Conservation (phyloP, 2,888 invertebrate species). For the Philaethria dido region DNA sequence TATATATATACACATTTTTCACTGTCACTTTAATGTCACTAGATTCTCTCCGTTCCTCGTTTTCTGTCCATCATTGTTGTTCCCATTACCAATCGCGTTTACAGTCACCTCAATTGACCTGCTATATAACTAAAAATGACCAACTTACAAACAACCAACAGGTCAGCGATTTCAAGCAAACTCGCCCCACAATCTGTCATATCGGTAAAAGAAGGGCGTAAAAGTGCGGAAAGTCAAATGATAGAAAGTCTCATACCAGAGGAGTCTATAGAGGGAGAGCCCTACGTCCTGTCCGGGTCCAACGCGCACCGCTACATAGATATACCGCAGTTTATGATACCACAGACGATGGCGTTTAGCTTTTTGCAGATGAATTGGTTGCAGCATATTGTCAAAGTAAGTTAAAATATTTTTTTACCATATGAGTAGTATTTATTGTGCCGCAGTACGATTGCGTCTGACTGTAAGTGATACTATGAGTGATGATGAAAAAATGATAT, state of each 20-base stretch:
- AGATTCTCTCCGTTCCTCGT: too few relatives aligned
- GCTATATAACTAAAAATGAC: not conserved
- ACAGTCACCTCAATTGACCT: too few relatives aligned
- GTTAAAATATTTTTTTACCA: not conserved
- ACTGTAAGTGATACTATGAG: too few relatives aligned
- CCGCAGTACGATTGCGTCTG: too few relatives aligned
- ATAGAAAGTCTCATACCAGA: constrained; percentile 40
- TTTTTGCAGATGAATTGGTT: constrained; percentile 78
- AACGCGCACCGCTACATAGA: constrained; percentile 64
- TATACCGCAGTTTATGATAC: constrained; percentile 65
- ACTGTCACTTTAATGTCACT: too few relatives aligned
- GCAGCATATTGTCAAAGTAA: constrained; percentile 69
- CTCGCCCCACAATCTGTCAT: constrained; percentile 41
- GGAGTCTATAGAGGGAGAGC: constrained; percentile 47
- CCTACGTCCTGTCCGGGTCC: constrained; percentile 67
- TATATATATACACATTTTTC: too few relatives aligned
- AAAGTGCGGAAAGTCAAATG: constrained; percentile 47
- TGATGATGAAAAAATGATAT: too few relatives aligned
- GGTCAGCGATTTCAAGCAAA: constrained; percentile 15
- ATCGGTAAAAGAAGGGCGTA: constrained; percentile 48
- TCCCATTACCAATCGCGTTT: too few relatives aligned
- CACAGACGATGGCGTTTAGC: constrained; percentile 71
- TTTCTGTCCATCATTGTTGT: too few relatives aligned
- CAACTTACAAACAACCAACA: not conserved
- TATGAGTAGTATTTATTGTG: too few relatives aligned